phyloP scores from a whole-genome alignment of 2,888 invertebrate genomes.

The Actias luna region DNA sequence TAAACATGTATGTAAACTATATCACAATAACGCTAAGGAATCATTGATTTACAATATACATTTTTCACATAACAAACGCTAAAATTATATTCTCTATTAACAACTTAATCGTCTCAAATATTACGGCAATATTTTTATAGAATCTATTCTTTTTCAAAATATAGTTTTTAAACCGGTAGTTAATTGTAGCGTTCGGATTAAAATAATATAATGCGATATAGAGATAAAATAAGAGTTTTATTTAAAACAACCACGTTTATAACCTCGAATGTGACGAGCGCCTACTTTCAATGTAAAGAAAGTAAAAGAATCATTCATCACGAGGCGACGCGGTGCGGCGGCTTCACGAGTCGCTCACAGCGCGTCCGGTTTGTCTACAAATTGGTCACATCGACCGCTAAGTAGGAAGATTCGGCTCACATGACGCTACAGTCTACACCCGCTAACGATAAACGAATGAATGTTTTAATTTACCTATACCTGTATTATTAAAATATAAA shows the following conservation, averaged over 20 bases:
- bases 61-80: background rate
- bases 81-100: background rate
- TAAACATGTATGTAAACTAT: no score
- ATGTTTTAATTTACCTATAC: constrained; percentile 30
- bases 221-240: background rate
- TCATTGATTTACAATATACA: background rate
- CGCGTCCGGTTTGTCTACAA: constrained; percentile 74
- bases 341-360: constrained; percentile 64
- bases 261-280: constrained; percentile 29
- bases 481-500: constrained; percentile 5
- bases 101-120: background rate
- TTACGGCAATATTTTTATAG: background rate
- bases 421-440: constrained; percentile 40
- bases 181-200: background rate
- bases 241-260: constrained; percentile 9
- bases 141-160: background rate
- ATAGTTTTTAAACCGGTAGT: background rate
- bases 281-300: constrained; percentile 70
- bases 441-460: constrained; percentile 45
- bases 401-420: constrained; percentile 64
- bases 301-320: constrained; percentile 74
- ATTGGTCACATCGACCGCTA: constrained; percentile 77
- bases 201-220: background rate
- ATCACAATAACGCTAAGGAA: no score
- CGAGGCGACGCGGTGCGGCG: constrained; percentile 30